These are phyloP conservation scores for Trachops cirrhosus DNA, from an alignment of 2,797 vertebrate genomes.

Conservation along the genomic window DNA sequence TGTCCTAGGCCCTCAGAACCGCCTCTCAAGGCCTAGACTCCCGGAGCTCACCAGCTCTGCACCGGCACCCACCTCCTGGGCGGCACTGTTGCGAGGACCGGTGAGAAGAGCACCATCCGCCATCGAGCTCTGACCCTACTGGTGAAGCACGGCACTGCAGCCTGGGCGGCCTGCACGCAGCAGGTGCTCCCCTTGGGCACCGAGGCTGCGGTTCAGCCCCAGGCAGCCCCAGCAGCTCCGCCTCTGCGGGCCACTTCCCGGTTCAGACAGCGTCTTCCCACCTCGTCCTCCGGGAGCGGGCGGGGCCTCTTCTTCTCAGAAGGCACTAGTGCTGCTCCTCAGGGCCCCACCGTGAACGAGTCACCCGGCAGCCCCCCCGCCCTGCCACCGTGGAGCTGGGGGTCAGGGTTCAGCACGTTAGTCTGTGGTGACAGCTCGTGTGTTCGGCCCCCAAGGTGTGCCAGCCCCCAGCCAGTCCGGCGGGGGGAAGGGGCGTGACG, in stretches of 20 bases:
- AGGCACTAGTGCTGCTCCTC: no score
- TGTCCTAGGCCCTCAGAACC: not conserved
- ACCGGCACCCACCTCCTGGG: fast-evolving
- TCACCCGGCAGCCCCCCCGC: not conserved
- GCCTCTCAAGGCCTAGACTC: not conserved
- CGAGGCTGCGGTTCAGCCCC: not conserved
- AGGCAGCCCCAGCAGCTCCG: fast-evolving
- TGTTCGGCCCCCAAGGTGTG: not conserved
- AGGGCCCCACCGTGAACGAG: not conserved
- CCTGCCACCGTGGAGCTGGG: fast-evolving
- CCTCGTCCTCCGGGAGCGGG: fast-evolving
- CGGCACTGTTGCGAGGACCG: fast-evolving
- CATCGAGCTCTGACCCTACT: not conserved
- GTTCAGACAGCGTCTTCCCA: not conserved
- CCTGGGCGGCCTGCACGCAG: no score
- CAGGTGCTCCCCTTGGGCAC: fast-evolving
- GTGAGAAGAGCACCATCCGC: not conserved
- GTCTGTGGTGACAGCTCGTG: not conserved
- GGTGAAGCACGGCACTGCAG: fast-evolving
- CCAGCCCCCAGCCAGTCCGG: not conserved
- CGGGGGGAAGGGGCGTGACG: no score
- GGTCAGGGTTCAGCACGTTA: fast-evolving
- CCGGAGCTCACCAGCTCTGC: not conserved
- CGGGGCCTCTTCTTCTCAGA: not conserved
- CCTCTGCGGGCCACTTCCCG: not conserved